Percentiles rank a stretch among this genome's conserved stretches.
Conservation (phyloP, 2,888 invertebrate genomes). For the Physocephala rufipes region DNA sequence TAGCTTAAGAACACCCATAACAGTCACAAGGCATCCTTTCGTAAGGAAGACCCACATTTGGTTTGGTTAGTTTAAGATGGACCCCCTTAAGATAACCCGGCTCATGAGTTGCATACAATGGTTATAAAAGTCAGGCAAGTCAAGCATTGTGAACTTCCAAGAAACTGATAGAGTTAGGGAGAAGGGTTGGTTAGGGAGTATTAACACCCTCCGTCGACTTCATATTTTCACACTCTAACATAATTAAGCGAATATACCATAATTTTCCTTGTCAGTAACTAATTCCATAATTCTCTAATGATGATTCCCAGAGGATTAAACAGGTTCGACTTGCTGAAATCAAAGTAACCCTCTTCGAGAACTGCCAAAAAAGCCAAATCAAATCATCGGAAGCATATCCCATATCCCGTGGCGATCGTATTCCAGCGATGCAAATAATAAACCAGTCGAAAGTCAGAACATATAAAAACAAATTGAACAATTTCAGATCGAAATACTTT, state of each 20-base stretch:
- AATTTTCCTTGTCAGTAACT: constrained; percentile 11
- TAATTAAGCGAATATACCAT: not conserved
- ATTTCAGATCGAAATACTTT: constrained; percentile 23
- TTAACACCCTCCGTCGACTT: too few species aligned
- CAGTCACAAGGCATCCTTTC: too few species aligned
- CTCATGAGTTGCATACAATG: too few species aligned
- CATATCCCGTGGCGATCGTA: constrained; percentile 19
- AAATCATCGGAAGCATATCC: constrained; percentile 24
- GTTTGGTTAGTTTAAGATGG: too few species aligned
- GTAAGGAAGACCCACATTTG: too few species aligned
- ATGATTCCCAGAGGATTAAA: constrained; percentile 34
- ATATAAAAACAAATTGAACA: constrained; percentile 31
- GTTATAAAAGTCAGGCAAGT: too few species aligned
- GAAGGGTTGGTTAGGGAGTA: too few species aligned
- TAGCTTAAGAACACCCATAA: too few species aligned
- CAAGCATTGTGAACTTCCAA: too few species aligned
- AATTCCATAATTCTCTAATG: constrained; percentile 31
- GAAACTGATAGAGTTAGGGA: too few species aligned
- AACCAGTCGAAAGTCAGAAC: constrained; percentile 31
- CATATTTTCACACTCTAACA: not conserved
- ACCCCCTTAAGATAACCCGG: too few species aligned
- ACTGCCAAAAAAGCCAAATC: constrained; percentile 17
- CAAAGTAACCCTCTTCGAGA: constrained; percentile 28
- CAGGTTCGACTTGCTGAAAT: constrained; percentile 26
- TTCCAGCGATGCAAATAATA: constrained; percentile 23